A percentile compares a stretch with the other conserved stretches of the same genome.
Evolutionary conservation across 2,113 vertebrate species (phyloP).

Genomic region (Oostethus manadensis): DNA sequence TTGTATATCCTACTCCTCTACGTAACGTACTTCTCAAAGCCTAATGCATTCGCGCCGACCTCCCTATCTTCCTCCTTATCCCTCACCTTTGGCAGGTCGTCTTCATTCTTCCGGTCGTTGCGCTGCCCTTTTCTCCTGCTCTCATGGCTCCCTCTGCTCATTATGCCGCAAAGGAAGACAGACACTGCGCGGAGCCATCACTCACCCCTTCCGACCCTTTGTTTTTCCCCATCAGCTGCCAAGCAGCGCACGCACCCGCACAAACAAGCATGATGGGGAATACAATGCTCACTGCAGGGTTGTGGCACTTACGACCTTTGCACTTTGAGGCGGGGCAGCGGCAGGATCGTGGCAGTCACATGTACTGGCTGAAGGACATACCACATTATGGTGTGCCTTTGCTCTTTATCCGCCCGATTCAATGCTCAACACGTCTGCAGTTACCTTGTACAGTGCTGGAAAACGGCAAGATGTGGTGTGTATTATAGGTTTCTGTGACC

Average conservation of each 20-base stretch:
- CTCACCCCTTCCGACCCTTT: conserved; percentile 46
- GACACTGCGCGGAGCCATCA: conserved; percentile 37
- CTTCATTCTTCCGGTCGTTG: conserved; percentile 23
- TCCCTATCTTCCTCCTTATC: conserved; percentile 26
- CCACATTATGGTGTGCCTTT: neutral
- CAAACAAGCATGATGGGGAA: conserved; percentile 15
- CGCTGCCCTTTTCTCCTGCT: conserved; percentile 21
- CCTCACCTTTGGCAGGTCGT: conserved; percentile 30
- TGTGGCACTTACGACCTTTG: conserved; percentile 52
- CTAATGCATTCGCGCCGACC: conserved; percentile 38
- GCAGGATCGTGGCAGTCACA: conserved; percentile 46
- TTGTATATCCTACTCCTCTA: conserved; percentile 10
- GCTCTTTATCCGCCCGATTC: neutral
- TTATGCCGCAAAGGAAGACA: conserved; percentile 37
- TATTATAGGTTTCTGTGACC: neutral
- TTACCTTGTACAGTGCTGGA: neutral
- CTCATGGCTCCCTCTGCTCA: conserved; percentile 27
- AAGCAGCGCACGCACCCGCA: conserved; percentile 36
- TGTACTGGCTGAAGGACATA: conserved; percentile 35
- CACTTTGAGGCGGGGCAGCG: conserved; percentile 32
- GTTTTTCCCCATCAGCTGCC: conserved; percentile 37
- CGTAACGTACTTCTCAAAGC: conserved; percentile 37
- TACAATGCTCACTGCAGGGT: conserved; percentile 42
- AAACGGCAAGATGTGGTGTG: neutral
- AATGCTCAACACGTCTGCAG: neutral